Evolutionary conservation across 2,888 invertebrate genomes (phyloP).

Genomic region (Xanthia icteritia): DNA sequence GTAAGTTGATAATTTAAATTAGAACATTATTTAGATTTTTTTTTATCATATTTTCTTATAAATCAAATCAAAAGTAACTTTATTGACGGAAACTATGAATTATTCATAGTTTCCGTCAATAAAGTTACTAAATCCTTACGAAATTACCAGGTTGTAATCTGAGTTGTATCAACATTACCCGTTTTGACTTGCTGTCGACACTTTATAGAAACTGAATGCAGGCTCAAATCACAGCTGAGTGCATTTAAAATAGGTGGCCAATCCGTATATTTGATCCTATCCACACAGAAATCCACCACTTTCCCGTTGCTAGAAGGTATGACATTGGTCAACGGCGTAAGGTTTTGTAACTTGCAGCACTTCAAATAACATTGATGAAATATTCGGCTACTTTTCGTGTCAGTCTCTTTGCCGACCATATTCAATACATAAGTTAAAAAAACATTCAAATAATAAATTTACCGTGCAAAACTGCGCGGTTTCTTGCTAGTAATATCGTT

Average conservation of each 20-base stretch:
- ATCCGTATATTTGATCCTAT: constrained; percentile 93
- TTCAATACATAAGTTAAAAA: constrained; percentile 74
- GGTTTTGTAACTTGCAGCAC: constrained; percentile 88
- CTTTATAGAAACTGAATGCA: constrained; percentile 92
- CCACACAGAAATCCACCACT: constrained; percentile 93
- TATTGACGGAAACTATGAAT: too few species aligned
- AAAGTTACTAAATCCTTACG: constrained; percentile 13
- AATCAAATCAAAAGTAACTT: background rate
- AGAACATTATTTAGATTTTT: background rate
- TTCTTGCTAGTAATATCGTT: constrained; percentile 66
- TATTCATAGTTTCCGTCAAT: background rate
- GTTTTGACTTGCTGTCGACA: constrained; percentile 90
- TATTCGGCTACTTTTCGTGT: constrained; percentile 84
- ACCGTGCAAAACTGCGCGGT: constrained; percentile 67
- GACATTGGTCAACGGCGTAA: constrained; percentile 84
- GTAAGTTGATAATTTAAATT: background rate
- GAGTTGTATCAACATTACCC: constrained; percentile 71
- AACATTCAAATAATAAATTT: constrained; percentile 72
- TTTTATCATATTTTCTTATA: background rate
- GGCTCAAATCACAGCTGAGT: constrained; percentile 92
- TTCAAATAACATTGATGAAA: constrained; percentile 88
- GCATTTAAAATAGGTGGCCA: constrained; percentile 94
- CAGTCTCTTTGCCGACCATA: constrained; percentile 87
- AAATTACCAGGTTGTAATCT: constrained; percentile 25
- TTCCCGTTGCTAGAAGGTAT: constrained; percentile 87